Evolutionary conservation across 2,113 vertebrate species (phyloP).

Genomic region (Forbesichthys papilliferus): DNA sequence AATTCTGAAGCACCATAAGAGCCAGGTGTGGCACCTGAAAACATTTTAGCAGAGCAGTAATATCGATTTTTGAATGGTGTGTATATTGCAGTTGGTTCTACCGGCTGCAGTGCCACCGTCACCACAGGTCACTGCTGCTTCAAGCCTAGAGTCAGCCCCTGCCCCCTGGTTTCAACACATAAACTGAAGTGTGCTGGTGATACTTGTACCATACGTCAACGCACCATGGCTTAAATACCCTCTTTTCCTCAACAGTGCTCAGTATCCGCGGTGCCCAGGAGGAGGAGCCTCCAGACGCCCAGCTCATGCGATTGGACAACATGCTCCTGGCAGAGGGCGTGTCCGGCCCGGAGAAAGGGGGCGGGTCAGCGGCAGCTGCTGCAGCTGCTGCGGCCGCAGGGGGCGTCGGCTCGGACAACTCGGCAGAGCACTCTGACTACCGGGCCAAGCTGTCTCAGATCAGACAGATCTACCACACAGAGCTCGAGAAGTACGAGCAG

Average conservation of each 20-base stretch:
- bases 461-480: slow-evolving; percentile 97
- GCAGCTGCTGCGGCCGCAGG: slow-evolving; percentile 89
- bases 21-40: too few species aligned
- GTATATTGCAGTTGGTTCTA: too few species aligned
- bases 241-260: slow-evolving; percentile 80
- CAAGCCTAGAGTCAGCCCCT: too few species aligned
- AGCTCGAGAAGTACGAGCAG: slow-evolving; percentile 99
- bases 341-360: slow-evolving; percentile 93
- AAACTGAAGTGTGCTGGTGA: too few species aligned
- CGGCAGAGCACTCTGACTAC: slow-evolving; percentile 95
- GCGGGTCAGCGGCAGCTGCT: slow-evolving; percentile 86
- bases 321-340: slow-evolving; percentile 97
- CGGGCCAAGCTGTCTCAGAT: slow-evolving; percentile 97
- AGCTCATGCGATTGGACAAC: slow-evolving; percentile 98
- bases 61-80: too few species aligned
- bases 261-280: slow-evolving; percentile 97
- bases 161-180: not conserved
- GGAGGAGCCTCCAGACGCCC: slow-evolving; percentile 95
- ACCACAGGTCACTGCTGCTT: too few species aligned
- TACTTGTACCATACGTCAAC: too few species aligned
- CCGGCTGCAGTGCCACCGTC: too few species aligned
- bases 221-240: not conserved
- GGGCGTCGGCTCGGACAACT: slow-evolving; percentile 89
- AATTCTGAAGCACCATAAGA: too few species aligned
- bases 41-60: too few species aligned